A percentile compares a stretch with the other conserved stretches of the same genome.
These are phyloP conservation scores for Hemitrygon akajei DNA, from an alignment of 2,797 vertebrate species.

Conservation along the genomic window DNA sequence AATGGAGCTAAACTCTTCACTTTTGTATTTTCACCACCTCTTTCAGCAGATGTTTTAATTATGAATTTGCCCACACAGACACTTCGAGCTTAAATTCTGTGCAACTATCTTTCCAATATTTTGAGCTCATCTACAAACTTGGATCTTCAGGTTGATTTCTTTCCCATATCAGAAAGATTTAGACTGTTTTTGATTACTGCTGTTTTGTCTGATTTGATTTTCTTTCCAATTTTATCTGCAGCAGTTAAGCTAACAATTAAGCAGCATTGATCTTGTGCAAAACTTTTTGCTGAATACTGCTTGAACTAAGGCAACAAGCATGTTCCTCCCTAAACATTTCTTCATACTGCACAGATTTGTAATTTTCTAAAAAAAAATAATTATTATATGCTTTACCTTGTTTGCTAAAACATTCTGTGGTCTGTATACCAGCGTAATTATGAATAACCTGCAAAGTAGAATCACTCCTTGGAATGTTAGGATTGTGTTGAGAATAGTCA, in stretches of 20 bases:
- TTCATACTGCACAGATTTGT: not conserved
- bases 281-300: not conserved
- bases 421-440: not conserved
- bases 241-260: not conserved
- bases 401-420: not conserved
- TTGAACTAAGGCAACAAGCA: not conserved
- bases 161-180: not conserved
- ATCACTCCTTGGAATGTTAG: not conserved
- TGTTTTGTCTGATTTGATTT: not conserved
- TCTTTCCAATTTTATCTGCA: not conserved
- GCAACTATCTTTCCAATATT: not conserved
- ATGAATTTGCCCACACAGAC: not conserved
- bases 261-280: not conserved
- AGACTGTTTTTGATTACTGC: not conserved
- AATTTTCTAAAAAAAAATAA: not conserved
- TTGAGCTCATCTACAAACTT: not conserved
- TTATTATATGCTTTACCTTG: not conserved
- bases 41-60: not conserved
- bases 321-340: not conserved
- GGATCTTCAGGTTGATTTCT: not conserved
- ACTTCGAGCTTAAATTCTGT: not conserved
- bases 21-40: not conserved
- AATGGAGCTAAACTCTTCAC: not conserved
- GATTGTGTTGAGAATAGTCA: too few species aligned
- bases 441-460: not conserved